A percentile compares a stretch with the other conserved stretches of the same genome.
Conservation (phyloP, 2,113 vertebrate genomes). For the Phaethon lepturus region DNA sequence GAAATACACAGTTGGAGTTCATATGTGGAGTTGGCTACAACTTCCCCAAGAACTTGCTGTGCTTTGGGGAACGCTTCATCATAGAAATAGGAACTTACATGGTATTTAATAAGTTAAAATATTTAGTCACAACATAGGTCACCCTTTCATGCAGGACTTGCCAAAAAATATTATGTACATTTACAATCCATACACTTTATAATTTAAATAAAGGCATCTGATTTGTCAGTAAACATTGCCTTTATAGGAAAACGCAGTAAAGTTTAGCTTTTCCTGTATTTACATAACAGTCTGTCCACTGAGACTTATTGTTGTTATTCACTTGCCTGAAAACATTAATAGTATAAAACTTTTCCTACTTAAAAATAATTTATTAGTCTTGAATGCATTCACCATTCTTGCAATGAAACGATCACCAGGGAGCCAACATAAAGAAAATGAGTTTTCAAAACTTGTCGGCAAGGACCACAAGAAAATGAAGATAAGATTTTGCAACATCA, state of each 20-base stretch:
- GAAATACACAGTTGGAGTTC: not conserved
- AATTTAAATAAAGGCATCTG: not conserved
- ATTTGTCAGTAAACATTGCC: not conserved
- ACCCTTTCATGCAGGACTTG: not conserved
- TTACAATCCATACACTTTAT: not conserved
- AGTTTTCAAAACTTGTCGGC: not conserved
- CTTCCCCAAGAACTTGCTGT: not conserved
- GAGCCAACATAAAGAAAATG: not conserved
- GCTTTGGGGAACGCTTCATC: not conserved
- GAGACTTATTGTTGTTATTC: not conserved
- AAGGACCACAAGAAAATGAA: not conserved
- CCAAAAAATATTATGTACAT: not conserved
- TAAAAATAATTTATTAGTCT: not conserved
- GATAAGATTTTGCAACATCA: not conserved
- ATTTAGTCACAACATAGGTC: not conserved
- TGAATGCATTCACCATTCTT: not conserved
- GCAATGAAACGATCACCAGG: not conserved
- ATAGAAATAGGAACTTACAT: not conserved
- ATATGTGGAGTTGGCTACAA: not conserved
- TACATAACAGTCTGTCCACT: not conserved
- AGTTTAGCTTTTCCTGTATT: not conserved
- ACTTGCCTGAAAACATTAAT: not conserved
- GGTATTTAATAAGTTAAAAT: not conserved
- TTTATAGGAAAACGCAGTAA: not conserved
- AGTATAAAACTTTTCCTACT: not conserved